Evolutionary conservation across 35 echinoderm and acorn worm genomes (phyloP).

Genomic region (Amphiura filiformis): DNA sequence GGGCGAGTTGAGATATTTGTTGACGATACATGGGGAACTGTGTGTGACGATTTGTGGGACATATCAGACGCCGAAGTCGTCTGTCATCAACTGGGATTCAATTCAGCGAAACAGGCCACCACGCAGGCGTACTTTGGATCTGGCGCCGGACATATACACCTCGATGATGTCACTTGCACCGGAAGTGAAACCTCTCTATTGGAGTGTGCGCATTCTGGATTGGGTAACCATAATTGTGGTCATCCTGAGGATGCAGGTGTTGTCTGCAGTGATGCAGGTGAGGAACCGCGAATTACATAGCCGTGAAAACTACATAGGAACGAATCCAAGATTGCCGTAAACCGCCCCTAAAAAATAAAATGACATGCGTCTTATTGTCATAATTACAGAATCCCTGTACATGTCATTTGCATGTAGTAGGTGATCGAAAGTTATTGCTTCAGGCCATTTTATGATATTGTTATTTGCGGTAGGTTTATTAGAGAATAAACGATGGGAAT

Average conservation of each 20-base stretch:
- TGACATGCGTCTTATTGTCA: background rate
- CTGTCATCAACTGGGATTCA: conserved; percentile 16
- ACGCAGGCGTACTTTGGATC: background rate
- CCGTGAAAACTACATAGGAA: too few species aligned
- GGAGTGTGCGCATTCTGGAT: background rate
- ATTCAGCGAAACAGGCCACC: background rate
- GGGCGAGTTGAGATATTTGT: conserved; percentile 1
- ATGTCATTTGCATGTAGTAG: background rate
- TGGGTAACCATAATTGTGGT: background rate
- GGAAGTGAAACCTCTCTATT: background rate
- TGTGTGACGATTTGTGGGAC: conserved; percentile 29
- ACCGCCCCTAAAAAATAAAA: background rate
- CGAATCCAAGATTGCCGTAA: background rate
- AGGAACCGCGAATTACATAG: too few species aligned
- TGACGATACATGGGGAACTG: conserved; percentile 7
- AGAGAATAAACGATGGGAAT: too few species aligned
- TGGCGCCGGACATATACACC: background rate
- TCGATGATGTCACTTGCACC: background rate
- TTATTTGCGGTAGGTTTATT: too few species aligned
- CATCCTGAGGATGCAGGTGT: background rate
- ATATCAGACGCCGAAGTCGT: conserved; percentile 21
- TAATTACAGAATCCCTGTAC: background rate
- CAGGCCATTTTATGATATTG: too few species aligned
- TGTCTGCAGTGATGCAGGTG: background rate
- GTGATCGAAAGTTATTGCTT: background rate